These are phyloP conservation scores for Wasmannia auropunctata DNA, from an alignment of 1,140 invertebrate genomes.

Conservation along the genomic window DNA sequence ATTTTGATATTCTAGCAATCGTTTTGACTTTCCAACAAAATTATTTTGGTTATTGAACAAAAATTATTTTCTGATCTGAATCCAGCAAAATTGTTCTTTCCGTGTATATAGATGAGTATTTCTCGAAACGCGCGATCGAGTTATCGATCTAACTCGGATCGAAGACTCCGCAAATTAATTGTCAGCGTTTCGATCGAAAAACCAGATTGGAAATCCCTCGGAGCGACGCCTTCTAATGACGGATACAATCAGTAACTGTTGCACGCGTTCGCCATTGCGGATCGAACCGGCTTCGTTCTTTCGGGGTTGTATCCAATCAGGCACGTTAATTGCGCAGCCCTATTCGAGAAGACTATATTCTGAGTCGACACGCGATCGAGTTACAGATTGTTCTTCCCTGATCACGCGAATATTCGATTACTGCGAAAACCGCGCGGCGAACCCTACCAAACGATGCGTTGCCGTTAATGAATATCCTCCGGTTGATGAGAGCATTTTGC, in stretches of 20 bases:
- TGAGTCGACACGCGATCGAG: constrained; percentile 28
- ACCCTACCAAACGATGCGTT: not conserved
- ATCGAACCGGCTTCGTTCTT: constrained; percentile 11
- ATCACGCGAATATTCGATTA: constrained; percentile 52
- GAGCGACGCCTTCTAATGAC: not conserved
- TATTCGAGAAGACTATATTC: not conserved
- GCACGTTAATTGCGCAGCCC: constrained; percentile 31
- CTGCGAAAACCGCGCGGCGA: not conserved
- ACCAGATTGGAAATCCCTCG: not conserved
- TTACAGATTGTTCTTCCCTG: not conserved
- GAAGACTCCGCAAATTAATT: not conserved
- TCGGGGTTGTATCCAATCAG: not conserved
- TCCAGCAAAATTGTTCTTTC: no score
- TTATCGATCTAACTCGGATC: not conserved
- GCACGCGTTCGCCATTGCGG: not conserved
- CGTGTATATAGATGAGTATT: not conserved
- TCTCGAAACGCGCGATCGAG: not conserved
- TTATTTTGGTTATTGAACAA: no score
- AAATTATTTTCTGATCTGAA: no score
- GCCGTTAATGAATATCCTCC: constrained; percentile 14
- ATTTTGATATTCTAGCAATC: no score
- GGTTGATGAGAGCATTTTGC: constrained; percentile 16
- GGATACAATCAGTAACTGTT: not conserved
- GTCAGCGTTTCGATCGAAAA: not conserved
- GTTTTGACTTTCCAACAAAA: no score